These are phyloP conservation scores for Meda fulgida DNA, from an alignment of 2,797 vertebrate genomes.

Conservation along the genomic window DNA sequence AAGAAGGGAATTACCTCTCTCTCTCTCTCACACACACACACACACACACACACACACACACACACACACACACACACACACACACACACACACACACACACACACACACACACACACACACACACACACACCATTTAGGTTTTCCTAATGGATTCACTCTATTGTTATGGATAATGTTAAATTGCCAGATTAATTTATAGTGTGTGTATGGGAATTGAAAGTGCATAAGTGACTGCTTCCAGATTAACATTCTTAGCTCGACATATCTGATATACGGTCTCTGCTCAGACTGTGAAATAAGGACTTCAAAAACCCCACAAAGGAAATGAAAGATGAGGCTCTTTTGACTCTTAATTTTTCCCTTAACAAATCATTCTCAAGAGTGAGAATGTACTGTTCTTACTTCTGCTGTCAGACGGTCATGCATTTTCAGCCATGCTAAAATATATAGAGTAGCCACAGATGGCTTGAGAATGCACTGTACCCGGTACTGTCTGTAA, in stretches of 20 bases:
- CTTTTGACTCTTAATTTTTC: constrained; percentile 10
- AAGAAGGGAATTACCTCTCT: neutral
- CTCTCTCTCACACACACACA: no score
- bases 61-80: no score
- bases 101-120: no score
- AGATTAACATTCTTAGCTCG: constrained; percentile 12
- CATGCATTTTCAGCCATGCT: constrained; percentile 33
- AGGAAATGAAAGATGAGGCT: constrained; percentile 8
- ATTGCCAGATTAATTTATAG: neutral
- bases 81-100: no score
- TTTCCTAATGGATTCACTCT: neutral
- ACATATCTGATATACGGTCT: neutral
- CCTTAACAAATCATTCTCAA: constrained; percentile 22
- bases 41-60: no score
- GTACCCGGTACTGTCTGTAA: constrained; percentile 45
- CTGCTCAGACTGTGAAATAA: neutral
- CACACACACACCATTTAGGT: no score
- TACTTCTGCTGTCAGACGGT: constrained; percentile 37
- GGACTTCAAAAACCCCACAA: constrained; percentile 23
- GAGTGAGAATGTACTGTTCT: constrained; percentile 46
- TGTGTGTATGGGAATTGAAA: neutral
- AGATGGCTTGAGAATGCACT: constrained; percentile 41
- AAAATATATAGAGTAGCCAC: constrained; percentile 24
- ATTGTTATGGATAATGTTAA: neutral
- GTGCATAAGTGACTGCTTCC: neutral